Evolutionary conservation across 2,888 invertebrate species (phyloP), one percentile per base, ranked within the genome.

Genomic region (Lumbricus terrestris): DNA sequence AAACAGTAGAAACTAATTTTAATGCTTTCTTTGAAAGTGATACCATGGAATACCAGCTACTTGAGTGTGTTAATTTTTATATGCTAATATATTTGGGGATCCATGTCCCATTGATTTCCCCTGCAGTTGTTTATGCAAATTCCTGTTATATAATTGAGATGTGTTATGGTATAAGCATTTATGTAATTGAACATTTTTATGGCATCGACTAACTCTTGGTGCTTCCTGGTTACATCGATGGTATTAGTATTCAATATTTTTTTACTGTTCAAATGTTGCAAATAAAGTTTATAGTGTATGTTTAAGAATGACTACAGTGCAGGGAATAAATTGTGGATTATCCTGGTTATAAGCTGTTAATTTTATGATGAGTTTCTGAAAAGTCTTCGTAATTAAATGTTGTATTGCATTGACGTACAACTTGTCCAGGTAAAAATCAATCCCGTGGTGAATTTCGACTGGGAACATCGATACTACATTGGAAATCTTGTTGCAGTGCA

Each of bases 401-500:
- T 47, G 47, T 20, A 5, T 47, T 47, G 47, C 47, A 47, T 69
- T 69, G 29, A 69, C 69, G 13, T 69, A n/a, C 69, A n/a, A 29
- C 13, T 69, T 69, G 69, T 69, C n/a, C 69, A 98, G 95, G 97
- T 98, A 40, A 98, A 98, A 94, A 96, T 98, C 88, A 97, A 97
- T 93, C 97, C 97, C 94, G 96, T 98, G 89, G 98, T 98, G 37
- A 98, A 98, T 94, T 98, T 97, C 95, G 97, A 97, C 92, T 98
- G 98, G 98, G 98, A 98, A 94, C 96, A 97, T 88, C 97, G 97
- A 93, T 97, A 97, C 94, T 98, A 98, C 93, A 96, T 96, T 0
- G 98, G 98, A 0, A 97, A 97, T 94, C 95, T 98, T 91, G 96
- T 98, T 83, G 97, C 98, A 20, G 97, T 98, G 85, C 98, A 98